These are phyloP conservation scores for Aphidius gifuensis DNA, from an alignment of 1,140 invertebrate genomes.

Conservation along the genomic window DNA sequence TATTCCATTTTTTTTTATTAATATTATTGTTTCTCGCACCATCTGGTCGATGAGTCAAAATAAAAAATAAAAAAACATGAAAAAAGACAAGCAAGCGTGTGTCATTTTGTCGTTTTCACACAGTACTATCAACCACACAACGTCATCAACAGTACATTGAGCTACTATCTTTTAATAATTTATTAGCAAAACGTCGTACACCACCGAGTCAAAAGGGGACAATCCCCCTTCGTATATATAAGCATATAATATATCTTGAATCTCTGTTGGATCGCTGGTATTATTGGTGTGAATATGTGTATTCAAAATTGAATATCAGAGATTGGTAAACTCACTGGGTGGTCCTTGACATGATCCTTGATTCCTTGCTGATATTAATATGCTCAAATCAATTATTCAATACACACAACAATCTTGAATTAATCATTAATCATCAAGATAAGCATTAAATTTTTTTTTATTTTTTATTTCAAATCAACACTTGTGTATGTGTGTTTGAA, in stretches of 20 bases:
- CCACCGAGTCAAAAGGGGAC: conserved; percentile 30
- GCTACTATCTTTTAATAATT: conserved; percentile 54
- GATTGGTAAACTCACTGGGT: conserved; percentile 45
- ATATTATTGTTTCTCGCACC: too few species aligned
- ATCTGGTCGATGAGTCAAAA: neutral
- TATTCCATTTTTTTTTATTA: too few species aligned
- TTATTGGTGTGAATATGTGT: conserved; percentile 49
- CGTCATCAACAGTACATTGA: conserved; percentile 48
- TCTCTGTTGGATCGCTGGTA: neutral
- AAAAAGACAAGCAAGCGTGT: too few species aligned
- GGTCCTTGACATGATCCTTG: conserved; percentile 51
- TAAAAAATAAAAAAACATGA: neutral
- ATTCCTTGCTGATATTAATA: conserved; percentile 43
- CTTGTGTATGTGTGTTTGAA: too few species aligned
- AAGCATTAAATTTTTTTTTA: too few species aligned
- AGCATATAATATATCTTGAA: neutral
- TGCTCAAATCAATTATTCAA: conserved; percentile 44
- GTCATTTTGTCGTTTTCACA: conserved; percentile 28
- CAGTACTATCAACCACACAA: conserved; percentile 33
- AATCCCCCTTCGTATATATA: too few species aligned
- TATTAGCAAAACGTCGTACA: conserved; percentile 46
- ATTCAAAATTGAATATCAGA: conserved; percentile 27
- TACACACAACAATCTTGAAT: neutral
- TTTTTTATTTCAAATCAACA: too few species aligned
- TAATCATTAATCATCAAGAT: too few species aligned